A percentile compares a stretch with the other conserved stretches of the same genome.
phyloP scores from a whole-genome alignment of 2,113 vertebrate genomes.

The Poecile atricapillus region DNA sequence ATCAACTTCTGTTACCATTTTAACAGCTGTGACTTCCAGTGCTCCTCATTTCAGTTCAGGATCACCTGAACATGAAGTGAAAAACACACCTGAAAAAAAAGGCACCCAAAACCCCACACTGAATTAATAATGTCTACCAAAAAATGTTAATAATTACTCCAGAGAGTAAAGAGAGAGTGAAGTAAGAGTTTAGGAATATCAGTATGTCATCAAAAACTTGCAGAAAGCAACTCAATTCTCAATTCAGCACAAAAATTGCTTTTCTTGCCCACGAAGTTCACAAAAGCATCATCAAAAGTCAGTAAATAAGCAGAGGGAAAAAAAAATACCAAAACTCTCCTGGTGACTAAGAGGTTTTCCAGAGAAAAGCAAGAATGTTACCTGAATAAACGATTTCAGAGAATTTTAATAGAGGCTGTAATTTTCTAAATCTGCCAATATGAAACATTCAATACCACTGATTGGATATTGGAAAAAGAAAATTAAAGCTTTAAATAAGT shows the following conservation, averaged over 20 bases:
- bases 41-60: not conserved
- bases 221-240: not conserved
- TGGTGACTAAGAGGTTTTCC: not conserved
- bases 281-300: not conserved
- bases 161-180: not conserved
- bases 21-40: not conserved
- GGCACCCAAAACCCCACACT: no score
- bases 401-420: not conserved
- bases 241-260: not conserved
- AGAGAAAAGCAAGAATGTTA: not conserved
- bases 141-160: not conserved
- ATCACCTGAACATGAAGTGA: not conserved
- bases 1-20: accelerated
- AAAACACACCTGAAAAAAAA: not conserved
- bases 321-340: not conserved
- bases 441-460: not conserved
- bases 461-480: not conserved
- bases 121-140: not conserved
- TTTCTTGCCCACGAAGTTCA: not conserved
- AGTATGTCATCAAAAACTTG: not conserved
- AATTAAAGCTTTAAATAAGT: not conserved
- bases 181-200: not conserved
- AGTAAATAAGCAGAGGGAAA: accelerated
- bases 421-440: not conserved
- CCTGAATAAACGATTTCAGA: not conserved